These are phyloP conservation scores for Drosophila repleta DNA, from an alignment of 1,140 invertebrate genomes.

Conservation along the genomic window DNA sequence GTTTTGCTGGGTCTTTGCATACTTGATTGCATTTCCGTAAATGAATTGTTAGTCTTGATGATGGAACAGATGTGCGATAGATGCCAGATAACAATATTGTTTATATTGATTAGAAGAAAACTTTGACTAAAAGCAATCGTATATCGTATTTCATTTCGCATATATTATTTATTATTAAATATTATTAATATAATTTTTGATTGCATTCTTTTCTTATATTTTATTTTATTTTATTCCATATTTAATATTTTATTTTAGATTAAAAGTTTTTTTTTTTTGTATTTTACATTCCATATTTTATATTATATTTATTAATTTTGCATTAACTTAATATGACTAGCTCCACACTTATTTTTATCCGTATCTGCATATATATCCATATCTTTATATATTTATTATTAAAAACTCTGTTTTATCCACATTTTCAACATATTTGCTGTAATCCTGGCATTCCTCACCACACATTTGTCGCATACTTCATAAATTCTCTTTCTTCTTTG, in stretches of 20 bases:
- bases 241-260: neutral
- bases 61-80: conserved; percentile 45
- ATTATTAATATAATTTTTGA: neutral
- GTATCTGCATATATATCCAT: too few species aligned
- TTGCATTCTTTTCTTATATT: neutral
- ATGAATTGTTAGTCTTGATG: conserved; percentile 49
- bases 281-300: neutral
- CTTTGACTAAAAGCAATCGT: too few species aligned
- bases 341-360: too few species aligned
- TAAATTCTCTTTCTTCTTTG: neutral
- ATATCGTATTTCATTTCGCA: neutral
- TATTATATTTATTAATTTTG: too few species aligned
- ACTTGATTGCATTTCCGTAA: conserved; percentile 61
- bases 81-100: conserved; percentile 11
- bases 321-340: too few species aligned
- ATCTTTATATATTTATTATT: conserved; percentile 4
- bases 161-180: neutral
- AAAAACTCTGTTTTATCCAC: conserved; percentile 23
- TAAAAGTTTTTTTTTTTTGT: neutral
- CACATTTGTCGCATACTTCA: conserved; percentile 14
- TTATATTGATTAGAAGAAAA: neutral
- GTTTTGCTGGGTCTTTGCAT: conserved; percentile 50
- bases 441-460: neutral
- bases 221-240: neutral
- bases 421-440: conserved; percentile 1